Percentiles rank a stretch among this genome's conserved stretches.
phyloP scores from a whole-genome alignment of 2,113 vertebrate genomes.

The Seriola aureovittata region DNA sequence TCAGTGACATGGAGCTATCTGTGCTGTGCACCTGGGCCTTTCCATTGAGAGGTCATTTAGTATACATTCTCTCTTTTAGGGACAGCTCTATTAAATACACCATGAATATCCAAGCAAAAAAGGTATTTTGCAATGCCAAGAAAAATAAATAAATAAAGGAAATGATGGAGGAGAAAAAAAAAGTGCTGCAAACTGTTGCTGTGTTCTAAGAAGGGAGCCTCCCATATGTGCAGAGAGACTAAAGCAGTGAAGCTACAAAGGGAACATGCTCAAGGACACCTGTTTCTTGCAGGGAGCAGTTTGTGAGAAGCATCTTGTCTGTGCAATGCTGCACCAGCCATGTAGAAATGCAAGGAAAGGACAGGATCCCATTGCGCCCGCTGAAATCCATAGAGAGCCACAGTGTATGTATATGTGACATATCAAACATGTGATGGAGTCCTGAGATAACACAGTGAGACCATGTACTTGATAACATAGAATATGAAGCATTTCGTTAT shows the following conservation, averaged over 20 bases:
- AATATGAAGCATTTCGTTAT: slow-evolving; percentile 24
- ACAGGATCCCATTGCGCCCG: slow-evolving; percentile 10
- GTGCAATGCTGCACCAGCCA: slow-evolving; percentile 40
- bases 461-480: slow-evolving; percentile 18
- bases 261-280: slow-evolving; percentile 77
- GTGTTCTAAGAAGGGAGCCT: slow-evolving; percentile 42
- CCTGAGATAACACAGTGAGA: slow-evolving; percentile 36
- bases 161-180: not conserved
- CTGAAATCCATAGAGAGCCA: not conserved
- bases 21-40: slow-evolving; percentile 54
- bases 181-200: slow-evolving; percentile 50
- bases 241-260: slow-evolving; percentile 49
- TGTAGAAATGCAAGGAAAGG: slow-evolving; percentile 39
- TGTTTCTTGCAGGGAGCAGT: slow-evolving; percentile 56
- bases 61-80: slow-evolving; percentile 47
- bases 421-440: slow-evolving; percentile 41
- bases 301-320: slow-evolving; percentile 51
- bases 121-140: slow-evolving; percentile 41
- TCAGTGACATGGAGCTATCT: slow-evolving; percentile 64
- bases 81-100: slow-evolving; percentile 47
- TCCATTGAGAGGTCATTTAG: slow-evolving; percentile 63
- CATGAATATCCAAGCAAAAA: slow-evolving; percentile 46
- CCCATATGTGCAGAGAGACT: slow-evolving; percentile 52
- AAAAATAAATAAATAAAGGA: slow-evolving; percentile 29
- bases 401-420: slow-evolving; percentile 13